Base-by-base conservation (phyloP, 2,113 vertebrate genomes). In the Barnardius zonarius region DNA sequence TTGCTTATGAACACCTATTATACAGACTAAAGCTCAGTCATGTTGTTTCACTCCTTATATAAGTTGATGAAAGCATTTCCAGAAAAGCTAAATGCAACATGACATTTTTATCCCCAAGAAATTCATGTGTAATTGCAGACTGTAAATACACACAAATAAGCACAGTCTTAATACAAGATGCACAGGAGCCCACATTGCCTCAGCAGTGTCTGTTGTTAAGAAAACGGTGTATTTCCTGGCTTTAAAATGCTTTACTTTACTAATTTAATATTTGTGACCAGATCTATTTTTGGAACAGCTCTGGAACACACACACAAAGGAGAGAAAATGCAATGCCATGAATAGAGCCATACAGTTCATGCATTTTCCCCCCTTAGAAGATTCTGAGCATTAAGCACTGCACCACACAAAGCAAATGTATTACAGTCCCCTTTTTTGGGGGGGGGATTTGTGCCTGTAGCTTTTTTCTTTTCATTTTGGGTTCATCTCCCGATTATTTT, bases 271-370 rank as follows among this genome's bases (percentile, higher is more conserved):
- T 90, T 72, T 91, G 62, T 69, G 41, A 64, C 64, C 7, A 7
- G 16, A 68, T 22, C 74, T 96, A 93, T 95, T 96, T 95, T 92
- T 73, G 66, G 83, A 84, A 57, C 8, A 10, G 75, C 83, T 46
- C 83, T 63, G 30, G 72, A 86, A 78, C 43, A 81, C 22, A 35
- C 7, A 86, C 48, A 96, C 73, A 93, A 91, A 89, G 43, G 27
- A 76, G 20, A 68, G 27, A 11, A 88, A 91, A 75, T 31, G 55
- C 51, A 86, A n/a, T 59, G 23, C 86, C 57, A 66, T 89, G 73
- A 94, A 95, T 41, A 86, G 83, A 95, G 44, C 69, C 79, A 33
- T 64, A 62, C 3, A 86, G 64, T 63, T 66, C 77, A 69, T 62
- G 61, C 64, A 64, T 64, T 70, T 88, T 83, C 39, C 74, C 63